Conservation (phyloP, 2,113 vertebrate genomes). For the Percina caprodes region DNA sequence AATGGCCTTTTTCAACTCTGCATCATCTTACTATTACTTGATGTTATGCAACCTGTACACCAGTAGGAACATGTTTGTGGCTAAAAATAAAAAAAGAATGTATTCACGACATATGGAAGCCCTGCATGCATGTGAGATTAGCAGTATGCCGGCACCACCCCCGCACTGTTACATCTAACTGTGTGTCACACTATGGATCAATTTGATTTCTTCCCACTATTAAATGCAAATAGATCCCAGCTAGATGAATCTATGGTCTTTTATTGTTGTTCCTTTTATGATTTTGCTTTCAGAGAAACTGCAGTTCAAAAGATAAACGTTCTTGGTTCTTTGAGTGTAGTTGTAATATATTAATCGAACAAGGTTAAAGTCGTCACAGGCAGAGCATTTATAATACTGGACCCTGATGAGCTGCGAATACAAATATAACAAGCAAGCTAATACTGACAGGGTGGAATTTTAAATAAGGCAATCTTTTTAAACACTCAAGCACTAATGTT, state of each 20-base stretch:
- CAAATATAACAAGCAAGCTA: background rate
- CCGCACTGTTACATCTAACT: background rate
- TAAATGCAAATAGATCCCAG: background rate
- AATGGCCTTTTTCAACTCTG: background rate
- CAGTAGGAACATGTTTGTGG: background rate
- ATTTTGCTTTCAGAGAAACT: background rate
- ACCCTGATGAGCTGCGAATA: background rate
- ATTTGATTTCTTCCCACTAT: conserved; percentile 4
- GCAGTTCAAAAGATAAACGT: background rate
- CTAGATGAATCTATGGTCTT: too few relatives aligned
- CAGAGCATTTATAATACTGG: background rate
- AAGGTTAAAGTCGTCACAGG: background rate
- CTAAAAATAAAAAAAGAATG: background rate
- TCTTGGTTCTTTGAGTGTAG: background rate
- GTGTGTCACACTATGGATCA: background rate
- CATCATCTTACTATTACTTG: background rate
- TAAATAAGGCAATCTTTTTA: background rate
- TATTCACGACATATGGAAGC: conserved; percentile 61
- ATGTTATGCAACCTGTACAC: conserved; percentile 9
- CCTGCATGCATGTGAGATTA: conserved; percentile 51
- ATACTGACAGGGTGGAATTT: background rate
- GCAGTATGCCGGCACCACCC: conserved; percentile 30
- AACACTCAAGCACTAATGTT: background rate
- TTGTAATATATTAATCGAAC: background rate
- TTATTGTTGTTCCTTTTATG: background rate